phyloP scores from a whole-genome alignment of 1,140 invertebrate species.

The Megathymus violae region DNA sequence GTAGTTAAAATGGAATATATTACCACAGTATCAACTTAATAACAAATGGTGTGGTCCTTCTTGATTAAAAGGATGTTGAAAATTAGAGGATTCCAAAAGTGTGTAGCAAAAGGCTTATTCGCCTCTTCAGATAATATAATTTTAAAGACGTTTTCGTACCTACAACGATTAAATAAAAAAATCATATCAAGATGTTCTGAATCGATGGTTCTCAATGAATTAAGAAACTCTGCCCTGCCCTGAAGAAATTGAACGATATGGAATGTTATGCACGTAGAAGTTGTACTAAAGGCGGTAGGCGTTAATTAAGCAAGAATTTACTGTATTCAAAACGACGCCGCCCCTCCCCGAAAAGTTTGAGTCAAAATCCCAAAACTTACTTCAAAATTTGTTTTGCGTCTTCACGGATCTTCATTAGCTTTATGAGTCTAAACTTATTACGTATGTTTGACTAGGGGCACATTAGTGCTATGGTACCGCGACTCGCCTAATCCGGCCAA shows the following conservation, averaged over 20 bases:
- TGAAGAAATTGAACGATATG: conserved; percentile 33
- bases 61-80: no score
- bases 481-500: conserved; percentile 59
- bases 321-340: conserved; percentile 64
- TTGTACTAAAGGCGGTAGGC: conserved; percentile 27
- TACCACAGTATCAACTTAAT: no score
- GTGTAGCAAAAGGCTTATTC: no score
- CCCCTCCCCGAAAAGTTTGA: conserved; percentile 53
- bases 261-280: conserved; percentile 32
- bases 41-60: no score
- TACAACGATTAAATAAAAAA: no score
- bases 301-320: conserved; percentile 75
- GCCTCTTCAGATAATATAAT: no score
- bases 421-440: conserved; percentile 71
- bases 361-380: conserved; percentile 62
- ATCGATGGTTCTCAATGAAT: no score
- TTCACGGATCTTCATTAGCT: conserved; percentile 75
- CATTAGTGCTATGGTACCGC: conserved; percentile 65
- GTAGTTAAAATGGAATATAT: no score
- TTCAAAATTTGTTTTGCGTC: conserved; percentile 68
- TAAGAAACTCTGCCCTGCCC: no score
- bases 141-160: no score
- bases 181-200: no score
- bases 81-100: no score
- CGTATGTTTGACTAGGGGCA: conserved; percentile 63